Percentiles rank a stretch among this genome's conserved stretches.
Conservation (phyloP, 1,140 invertebrate genomes). For the Ylistrum balloti region DNA sequence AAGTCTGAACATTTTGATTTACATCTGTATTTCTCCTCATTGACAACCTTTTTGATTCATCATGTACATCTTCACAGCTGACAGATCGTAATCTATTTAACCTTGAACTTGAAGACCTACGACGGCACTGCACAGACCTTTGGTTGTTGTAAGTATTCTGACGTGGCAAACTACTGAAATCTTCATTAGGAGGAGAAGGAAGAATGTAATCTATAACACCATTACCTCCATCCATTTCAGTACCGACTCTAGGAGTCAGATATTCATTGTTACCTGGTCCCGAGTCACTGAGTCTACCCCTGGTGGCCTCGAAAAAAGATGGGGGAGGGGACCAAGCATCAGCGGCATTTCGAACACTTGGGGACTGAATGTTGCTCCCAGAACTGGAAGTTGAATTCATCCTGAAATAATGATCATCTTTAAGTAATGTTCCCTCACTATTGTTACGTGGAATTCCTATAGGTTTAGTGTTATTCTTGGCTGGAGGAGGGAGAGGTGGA, state of each 20-base stretch:
- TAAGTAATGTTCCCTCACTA: slow-evolving; percentile 20
- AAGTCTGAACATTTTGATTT: slow-evolving; percentile 49
- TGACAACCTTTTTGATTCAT: slow-evolving; percentile 66
- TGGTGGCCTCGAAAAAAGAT: slow-evolving; percentile 62
- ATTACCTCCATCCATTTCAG: slow-evolving; percentile 46
- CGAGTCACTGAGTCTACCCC: slow-evolving; percentile 49
- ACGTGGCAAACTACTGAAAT: slow-evolving; percentile 54
- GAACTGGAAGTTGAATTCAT: slow-evolving; percentile 61
- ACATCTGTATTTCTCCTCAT: slow-evolving; percentile 55
- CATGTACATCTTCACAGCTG: slow-evolving; percentile 78
- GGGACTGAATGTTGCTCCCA: slow-evolving; percentile 50
- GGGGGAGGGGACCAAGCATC: slow-evolving; percentile 67
- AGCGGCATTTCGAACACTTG: slow-evolving; percentile 60
- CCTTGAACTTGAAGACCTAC: slow-evolving; percentile 43
- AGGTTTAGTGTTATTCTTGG: slow-evolving; percentile 49
- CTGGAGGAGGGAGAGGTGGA: slow-evolving; percentile 68
- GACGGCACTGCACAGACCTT: slow-evolving; percentile 22
- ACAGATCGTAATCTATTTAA: slow-evolving; percentile 70
- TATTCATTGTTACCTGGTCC: slow-evolving; percentile 44
- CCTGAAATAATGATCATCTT: slow-evolving; percentile 56
- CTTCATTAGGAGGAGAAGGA: slow-evolving; percentile 51
- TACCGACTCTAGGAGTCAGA: slow-evolving; percentile 54
- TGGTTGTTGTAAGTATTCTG: slow-evolving; percentile 4
- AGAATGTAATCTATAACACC: slow-evolving; percentile 52
- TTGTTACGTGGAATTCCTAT: slow-evolving; percentile 46